phyloP scores from a whole-genome alignment of 2,888 invertebrate species.

The Escarpia spicata region DNA sequence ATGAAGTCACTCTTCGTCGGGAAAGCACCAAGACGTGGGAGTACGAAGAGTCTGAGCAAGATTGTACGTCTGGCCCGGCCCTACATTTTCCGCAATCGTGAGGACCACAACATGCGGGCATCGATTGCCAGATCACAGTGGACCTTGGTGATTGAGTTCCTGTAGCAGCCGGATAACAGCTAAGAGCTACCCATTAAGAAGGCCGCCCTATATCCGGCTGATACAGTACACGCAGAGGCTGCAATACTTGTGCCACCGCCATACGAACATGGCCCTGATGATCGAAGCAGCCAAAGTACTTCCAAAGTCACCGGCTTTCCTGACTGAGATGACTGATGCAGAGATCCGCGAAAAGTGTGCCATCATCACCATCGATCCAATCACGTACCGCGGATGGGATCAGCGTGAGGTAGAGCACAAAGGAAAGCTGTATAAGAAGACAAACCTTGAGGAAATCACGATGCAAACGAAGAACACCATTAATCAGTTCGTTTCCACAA shows the following conservation, averaged over 20 bases:
- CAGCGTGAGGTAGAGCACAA: neutral
- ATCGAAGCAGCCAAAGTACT: neutral
- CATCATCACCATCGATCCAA: neutral
- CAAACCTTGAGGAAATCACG: neutral
- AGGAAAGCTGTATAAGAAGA: neutral
- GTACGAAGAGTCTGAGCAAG: too few relatives aligned
- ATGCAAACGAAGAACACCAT: too few relatives aligned
- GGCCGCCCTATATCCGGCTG: neutral
- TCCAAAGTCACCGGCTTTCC: neutral
- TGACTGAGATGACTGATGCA: neutral
- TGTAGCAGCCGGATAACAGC: neutral
- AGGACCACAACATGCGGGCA: neutral
- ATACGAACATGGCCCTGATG: neutral
- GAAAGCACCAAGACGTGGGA: too few relatives aligned
- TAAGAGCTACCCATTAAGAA: neutral
- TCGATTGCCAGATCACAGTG: neutral
- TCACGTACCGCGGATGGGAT: neutral
- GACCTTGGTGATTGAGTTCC: neutral
- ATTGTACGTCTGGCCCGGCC: neutral
- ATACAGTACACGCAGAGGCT: neutral
- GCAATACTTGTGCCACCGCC: neutral
- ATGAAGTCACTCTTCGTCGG: too few relatives aligned
- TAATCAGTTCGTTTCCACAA: too few relatives aligned
- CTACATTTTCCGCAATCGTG: neutral
- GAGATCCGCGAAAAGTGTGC: neutral